These are phyloP conservation scores for Glossophaga mutica DNA, from an alignment of 2,797 vertebrate species.

Conservation along the genomic window DNA sequence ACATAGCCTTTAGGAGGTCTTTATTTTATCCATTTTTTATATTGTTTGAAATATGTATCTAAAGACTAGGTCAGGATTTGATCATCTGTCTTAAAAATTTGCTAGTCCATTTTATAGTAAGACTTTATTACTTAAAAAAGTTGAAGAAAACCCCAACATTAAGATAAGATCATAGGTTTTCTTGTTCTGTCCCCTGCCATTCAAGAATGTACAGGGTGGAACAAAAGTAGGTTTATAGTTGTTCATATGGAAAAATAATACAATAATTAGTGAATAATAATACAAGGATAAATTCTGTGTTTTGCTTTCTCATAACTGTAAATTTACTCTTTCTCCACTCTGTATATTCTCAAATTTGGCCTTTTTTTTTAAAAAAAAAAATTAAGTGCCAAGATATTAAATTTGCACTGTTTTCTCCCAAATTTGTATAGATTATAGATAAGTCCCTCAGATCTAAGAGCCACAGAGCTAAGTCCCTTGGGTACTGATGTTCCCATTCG, in stretches of 20 bases:
- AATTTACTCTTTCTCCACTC: background rate
- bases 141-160: background rate
- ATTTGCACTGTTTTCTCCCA: slow-evolving; percentile 17
- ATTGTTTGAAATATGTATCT: background rate
- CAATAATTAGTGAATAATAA: background rate
- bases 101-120: background rate
- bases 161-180: slow-evolving; percentile 11
- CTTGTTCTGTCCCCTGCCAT: background rate
- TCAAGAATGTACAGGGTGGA: background rate
- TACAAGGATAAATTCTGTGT: background rate
- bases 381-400: background rate
- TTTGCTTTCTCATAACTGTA: background rate
- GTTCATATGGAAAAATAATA: background rate
- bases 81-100: background rate
- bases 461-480: background rate
- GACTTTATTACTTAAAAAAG: slow-evolving; percentile 26
- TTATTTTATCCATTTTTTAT: slow-evolving; percentile 19
- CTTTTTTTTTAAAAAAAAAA: background rate
- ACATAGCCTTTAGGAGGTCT: background rate
- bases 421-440: background rate
- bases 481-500: background rate
- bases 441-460: background rate
- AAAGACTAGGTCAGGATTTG: slow-evolving; percentile 4
- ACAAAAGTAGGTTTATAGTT: background rate
- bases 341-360: background rate